Base-by-base conservation (phyloP, 2,113 vertebrate genomes). In the Dunckerocampus dactyliophorus region DNA sequence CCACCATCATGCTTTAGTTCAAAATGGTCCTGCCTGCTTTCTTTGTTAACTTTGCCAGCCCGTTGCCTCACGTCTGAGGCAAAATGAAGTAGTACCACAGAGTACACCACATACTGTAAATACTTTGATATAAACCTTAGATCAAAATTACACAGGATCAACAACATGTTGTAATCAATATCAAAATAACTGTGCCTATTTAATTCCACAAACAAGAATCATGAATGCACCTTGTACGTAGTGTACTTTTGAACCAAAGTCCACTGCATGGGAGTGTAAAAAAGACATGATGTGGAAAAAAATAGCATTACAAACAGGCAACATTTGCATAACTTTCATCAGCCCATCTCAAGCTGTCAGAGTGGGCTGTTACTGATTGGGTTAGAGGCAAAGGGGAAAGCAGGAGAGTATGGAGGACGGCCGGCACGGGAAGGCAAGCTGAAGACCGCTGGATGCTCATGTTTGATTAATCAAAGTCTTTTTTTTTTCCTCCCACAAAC, bases 321-420 rank as follows among this genome's bases (percentile, higher is more conserved):
- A 13, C 78, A 90, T 90, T 89, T 87, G 88, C 86, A 90, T 88
- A 74, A 80, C 87, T 91, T 90, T 90, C 86, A 88, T 89, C 88
- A 84, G 83, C 70, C 71, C 77, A 74, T 83, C 79, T 78, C 49
- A 69, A 85, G 85, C 81, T 80, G 87, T 88, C 83, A 85, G 81
- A 75, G 65, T 69, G 55, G 56, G 66, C 81, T 72, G 82, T 65
- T 82, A 81, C 79, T 87, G 82, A 88, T 83, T 89, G 78, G 83
- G 80, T 79, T 82, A 75, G 82, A 84, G 75, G 82, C 54, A 68
- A 77, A 74, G 72, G 73, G 46, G 47, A 81, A 71, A 69, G 66
- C 61, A 69, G 72, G 71, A 69, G 76, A 78, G 67, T 68, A 75
- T 67, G 72, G 79, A 79, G 77, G 84, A 79, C 67, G 77, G 84